Conservation (phyloP, 64 coral and sea anemone genomes). For the Exaiptasia diaphana region DNA sequence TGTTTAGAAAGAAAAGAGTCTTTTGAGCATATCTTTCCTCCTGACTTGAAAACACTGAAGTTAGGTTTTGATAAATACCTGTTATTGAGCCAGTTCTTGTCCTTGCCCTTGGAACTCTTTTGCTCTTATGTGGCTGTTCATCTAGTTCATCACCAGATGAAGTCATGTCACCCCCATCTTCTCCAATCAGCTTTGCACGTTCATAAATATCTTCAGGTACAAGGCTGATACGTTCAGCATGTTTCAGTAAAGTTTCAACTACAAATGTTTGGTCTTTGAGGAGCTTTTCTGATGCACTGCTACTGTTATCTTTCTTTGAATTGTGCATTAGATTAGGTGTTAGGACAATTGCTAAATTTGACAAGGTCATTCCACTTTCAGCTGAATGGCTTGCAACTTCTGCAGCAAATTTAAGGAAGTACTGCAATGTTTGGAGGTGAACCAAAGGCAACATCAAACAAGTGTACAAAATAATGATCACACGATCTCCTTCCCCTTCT, state of each 20-base stretch:
- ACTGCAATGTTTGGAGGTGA: conserved; percentile 81
- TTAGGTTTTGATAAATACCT: no score
- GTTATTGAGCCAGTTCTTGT: conserved; percentile 87
- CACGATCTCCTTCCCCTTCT: conserved; percentile 59
- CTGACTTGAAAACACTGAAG: no score
- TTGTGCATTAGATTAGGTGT: conserved; percentile 91
- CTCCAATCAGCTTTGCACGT: conserved; percentile 66
- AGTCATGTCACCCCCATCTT: conserved; percentile 56
- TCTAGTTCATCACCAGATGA: conserved; percentile 99
- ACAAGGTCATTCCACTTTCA: conserved; percentile 87
- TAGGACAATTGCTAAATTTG: conserved; percentile 91
- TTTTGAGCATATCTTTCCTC: no score
- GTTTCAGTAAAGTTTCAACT: conserved; percentile 70
- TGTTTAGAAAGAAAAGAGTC: no score
- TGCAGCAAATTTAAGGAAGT: conserved; percentile 77
- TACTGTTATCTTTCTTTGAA: conserved; percentile 74
- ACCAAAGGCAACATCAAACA: conserved; percentile 77
- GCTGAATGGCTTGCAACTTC: conserved; percentile 73
- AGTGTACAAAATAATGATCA: conserved; percentile 58
- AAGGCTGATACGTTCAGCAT: conserved; percentile 75
- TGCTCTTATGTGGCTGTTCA: conserved; percentile 14
- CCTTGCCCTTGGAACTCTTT: conserved; percentile 43
- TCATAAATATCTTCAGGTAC: conserved; percentile 82
- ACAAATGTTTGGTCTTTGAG: conserved; percentile 89
- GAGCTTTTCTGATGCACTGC: conserved; percentile 63